Percentiles rank a stretch among this genome's conserved stretches.
Conservation (phyloP, 1,140 invertebrate genomes). For the Idris sp. region DNA sequence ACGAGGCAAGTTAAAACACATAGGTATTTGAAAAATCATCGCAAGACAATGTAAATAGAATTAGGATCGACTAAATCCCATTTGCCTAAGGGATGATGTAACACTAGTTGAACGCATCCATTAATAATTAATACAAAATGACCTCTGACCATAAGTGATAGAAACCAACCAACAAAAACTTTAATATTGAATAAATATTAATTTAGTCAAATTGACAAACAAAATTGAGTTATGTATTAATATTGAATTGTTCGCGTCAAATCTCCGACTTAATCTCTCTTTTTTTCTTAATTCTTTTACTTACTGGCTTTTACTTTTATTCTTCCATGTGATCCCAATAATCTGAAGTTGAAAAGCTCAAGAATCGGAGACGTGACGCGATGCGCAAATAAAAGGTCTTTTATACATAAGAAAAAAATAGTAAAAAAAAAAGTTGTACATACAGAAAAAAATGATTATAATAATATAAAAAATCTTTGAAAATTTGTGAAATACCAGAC, state of each 20-base stretch:
- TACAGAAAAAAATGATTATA: constrained; percentile 20
- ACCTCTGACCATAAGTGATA: constrained; percentile 69
- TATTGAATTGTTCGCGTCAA: too few relatives aligned
- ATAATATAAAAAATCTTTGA: constrained; percentile 72
- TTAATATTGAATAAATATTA: constrained; percentile 51
- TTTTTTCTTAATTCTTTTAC: too few relatives aligned
- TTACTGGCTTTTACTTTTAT: too few relatives aligned
- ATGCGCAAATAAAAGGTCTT: constrained; percentile 27
- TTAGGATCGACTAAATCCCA: constrained; percentile 72
- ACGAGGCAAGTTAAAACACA: constrained; percentile 62
- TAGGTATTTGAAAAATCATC: constrained; percentile 71
- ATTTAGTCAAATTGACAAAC: constrained; percentile 56
- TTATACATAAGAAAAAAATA: background rate
- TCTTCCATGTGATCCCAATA: constrained; percentile 20
- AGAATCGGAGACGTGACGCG: constrained; percentile 31
- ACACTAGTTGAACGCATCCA: constrained; percentile 71
- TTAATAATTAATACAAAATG: constrained; percentile 71
- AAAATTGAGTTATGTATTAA: too few relatives aligned
- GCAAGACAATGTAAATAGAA: constrained; percentile 71
- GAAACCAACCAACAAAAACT: constrained; percentile 69
- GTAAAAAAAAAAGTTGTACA: constrained; percentile 18
- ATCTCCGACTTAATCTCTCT: constrained; percentile 56
- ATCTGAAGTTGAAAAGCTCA: constrained; percentile 9
- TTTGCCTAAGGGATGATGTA: constrained; percentile 70
- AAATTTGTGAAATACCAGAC: constrained; percentile 78